Evolutionary conservation across 2,113 vertebrate genomes (phyloP).

Genomic region (Lepus europaeus): DNA sequence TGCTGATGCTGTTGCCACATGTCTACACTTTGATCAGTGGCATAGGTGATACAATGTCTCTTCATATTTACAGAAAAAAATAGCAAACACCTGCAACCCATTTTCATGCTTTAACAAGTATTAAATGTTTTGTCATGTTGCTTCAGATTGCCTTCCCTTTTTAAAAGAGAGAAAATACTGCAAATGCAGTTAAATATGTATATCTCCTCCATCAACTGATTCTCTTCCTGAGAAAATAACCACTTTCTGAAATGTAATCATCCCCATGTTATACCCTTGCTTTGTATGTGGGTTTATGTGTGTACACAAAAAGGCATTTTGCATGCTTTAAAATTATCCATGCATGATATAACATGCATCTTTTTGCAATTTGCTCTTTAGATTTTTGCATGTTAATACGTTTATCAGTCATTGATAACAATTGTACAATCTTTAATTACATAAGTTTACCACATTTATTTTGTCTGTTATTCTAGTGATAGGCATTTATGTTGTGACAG

Average conservation of each 20-base stretch:
- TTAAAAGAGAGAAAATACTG: neutral
- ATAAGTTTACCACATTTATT: neutral
- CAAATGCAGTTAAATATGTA: neutral
- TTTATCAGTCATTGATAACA: neutral
- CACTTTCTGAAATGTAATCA: neutral
- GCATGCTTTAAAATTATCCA: neutral
- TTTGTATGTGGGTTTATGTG: neutral
- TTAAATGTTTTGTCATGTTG: neutral
- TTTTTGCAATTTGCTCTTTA: neutral
- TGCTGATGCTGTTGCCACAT: neutral
- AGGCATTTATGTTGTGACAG: neutral
- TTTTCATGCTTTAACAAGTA: neutral
- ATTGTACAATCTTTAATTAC: neutral
- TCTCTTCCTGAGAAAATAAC: neutral
- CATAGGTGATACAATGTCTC: neutral
- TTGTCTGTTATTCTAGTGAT: neutral
- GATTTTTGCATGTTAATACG: neutral
- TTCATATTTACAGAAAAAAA: neutral
- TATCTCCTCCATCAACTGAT: no score
- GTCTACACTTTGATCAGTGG: neutral
- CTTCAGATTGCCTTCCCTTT: neutral
- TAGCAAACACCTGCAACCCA: no score
- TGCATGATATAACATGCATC: neutral
- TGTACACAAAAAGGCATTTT: neutral
- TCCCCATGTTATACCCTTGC: neutral